These are phyloP conservation scores for Apocrypta bakeri DNA, from an alignment of 1,140 invertebrate genomes.

Conservation along the genomic window DNA sequence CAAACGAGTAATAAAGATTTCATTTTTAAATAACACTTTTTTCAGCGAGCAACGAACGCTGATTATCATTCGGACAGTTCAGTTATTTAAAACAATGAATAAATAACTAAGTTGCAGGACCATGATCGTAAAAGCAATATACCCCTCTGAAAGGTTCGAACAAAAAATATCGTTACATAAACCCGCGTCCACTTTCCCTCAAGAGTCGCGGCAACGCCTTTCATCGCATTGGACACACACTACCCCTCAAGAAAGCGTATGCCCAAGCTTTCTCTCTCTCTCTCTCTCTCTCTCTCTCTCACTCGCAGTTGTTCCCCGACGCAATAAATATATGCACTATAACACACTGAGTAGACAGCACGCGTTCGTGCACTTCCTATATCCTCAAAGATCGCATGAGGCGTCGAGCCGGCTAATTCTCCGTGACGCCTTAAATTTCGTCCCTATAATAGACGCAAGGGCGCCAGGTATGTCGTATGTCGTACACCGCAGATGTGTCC, in stretches of 20 bases:
- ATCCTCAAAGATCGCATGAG: background rate
- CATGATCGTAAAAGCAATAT: too few relatives aligned
- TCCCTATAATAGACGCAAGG: background rate
- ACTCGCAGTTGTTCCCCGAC: background rate
- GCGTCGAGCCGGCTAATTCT: slow-evolving; percentile 36
- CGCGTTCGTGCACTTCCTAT: slow-evolving; percentile 1
- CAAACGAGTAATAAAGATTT: too few relatives aligned
- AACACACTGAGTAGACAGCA: background rate
- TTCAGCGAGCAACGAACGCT: too few relatives aligned
- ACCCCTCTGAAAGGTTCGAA: background rate
- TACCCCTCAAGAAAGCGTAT: background rate
- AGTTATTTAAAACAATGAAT: too few relatives aligned
- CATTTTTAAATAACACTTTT: too few relatives aligned
- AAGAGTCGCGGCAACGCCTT: background rate
- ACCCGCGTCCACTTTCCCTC: background rate
- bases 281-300: too few relatives aligned
- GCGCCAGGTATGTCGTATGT: background rate
- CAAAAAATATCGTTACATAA: slow-evolving; percentile 3
- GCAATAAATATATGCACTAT: background rate
- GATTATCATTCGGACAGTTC: too few relatives aligned
- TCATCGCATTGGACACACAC: background rate
- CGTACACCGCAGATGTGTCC: slow-evolving; percentile 6
- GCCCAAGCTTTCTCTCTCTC: too few relatives aligned
- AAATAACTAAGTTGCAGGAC: too few relatives aligned
- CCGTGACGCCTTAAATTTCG: slow-evolving; percentile 47